Conservation (phyloP, 2,888 invertebrate species). For the Pachliopta kotzebuea region DNA sequence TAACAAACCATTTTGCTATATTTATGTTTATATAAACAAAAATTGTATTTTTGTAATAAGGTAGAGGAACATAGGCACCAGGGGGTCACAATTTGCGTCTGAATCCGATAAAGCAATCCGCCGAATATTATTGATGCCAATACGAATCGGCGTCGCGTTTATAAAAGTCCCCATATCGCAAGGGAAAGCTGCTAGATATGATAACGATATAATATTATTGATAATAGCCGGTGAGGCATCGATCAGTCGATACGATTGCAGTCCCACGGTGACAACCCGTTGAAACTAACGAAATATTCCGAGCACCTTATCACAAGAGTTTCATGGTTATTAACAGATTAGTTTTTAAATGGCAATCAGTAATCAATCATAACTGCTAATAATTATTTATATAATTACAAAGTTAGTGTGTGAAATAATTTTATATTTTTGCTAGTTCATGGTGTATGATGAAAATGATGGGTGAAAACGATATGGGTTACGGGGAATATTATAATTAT, state of each 20-base stretch:
- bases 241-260: slow-evolving; percentile 71
- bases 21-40: neutral
- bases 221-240: slow-evolving; percentile 71
- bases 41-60: slow-evolving; percentile 10
- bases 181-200: slow-evolving; percentile 79
- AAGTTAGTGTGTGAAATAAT: slow-evolving; percentile 34
- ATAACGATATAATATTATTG: slow-evolving; percentile 77
- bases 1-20: neutral
- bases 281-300: slow-evolving; percentile 7
- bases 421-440: slow-evolving; percentile 20
- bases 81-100: slow-evolving; percentile 46
- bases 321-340: slow-evolving; percentile 43
- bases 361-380: slow-evolving; percentile 29
- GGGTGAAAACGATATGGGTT: slow-evolving; percentile 76
- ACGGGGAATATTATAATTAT: slow-evolving; percentile 79
- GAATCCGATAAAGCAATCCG: slow-evolving; percentile 64
- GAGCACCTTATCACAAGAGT: slow-evolving; percentile 44
- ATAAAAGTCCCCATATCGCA: slow-evolving; percentile 72
- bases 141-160: slow-evolving; percentile 51
- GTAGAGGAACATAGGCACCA: slow-evolving; percentile 40
- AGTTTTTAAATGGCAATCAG: slow-evolving; percentile 31
- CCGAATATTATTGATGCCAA: slow-evolving; percentile 54
- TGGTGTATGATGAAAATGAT: slow-evolving; percentile 78
- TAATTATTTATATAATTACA: slow-evolving; percentile 31
- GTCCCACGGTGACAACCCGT: slow-evolving; percentile 41